Conservation (phyloP, 1,140 invertebrate genomes). For the Drosophila tani region DNA sequence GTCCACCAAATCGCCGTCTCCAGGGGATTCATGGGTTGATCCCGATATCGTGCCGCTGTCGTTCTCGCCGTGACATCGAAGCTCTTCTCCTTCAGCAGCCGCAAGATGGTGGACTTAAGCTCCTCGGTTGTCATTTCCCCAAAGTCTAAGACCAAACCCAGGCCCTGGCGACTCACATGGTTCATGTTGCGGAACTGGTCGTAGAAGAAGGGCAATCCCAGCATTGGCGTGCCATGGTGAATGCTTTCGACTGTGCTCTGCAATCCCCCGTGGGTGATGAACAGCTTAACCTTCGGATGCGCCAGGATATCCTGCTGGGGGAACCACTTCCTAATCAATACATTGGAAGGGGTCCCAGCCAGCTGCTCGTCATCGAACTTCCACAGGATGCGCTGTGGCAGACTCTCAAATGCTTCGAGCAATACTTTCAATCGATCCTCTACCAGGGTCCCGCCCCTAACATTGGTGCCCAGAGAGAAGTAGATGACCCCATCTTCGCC, state of each 20-base stretch:
- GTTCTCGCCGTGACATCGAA: conserved; percentile 37
- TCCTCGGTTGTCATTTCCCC: conserved; percentile 18
- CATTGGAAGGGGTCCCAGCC: conserved; percentile 86
- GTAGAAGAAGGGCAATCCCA: conserved; percentile 57
- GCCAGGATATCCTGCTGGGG: conserved; percentile 86
- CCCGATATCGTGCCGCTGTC: conserved; percentile 86
- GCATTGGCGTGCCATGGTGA: conserved; percentile 47
- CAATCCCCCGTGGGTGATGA: conserved; percentile 87
- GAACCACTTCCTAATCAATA: conserved; percentile 87
- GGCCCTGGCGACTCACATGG: conserved; percentile 85
- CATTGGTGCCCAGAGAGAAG: conserved; percentile 86
- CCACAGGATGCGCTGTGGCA: conserved; percentile 85
- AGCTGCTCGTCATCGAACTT: conserved; percentile 85
- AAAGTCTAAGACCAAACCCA: conserved; percentile 76
- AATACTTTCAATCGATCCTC: conserved; percentile 76
- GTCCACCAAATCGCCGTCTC: conserved; percentile 88
- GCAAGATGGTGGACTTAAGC: not conserved
- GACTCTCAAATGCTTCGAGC: conserved; percentile 30
- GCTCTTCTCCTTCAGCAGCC: conserved; percentile 32
- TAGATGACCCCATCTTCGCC: conserved; percentile 86
- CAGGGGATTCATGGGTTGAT: conserved; percentile 86
- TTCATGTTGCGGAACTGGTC: conserved; percentile 63
- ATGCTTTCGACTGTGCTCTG: conserved; percentile 86
- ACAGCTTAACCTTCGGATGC: conserved; percentile 84
- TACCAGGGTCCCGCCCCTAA: conserved; percentile 86